phyloP scores from a whole-genome alignment of 2,888 invertebrate species.

The Agriotes lineatus region DNA sequence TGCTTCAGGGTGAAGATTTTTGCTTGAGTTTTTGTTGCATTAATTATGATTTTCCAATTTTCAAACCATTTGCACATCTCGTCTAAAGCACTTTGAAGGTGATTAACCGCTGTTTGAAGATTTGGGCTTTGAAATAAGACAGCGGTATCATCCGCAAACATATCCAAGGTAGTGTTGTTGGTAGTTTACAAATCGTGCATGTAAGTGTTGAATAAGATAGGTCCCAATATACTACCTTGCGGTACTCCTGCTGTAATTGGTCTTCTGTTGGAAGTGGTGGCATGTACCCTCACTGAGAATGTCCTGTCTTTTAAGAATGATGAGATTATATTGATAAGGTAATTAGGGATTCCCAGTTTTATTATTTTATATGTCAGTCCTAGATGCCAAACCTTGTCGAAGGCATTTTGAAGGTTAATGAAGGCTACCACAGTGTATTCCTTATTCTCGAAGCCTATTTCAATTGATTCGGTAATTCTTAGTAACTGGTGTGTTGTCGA shows the following conservation, averaged over 20 bases:
- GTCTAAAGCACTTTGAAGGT: no score
- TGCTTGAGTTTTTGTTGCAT: background rate
- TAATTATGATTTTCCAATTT: slow-evolving; percentile 1
- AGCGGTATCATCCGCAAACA: no score
- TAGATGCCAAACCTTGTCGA: background rate
- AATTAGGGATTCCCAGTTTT: background rate
- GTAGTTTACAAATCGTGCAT: no score
- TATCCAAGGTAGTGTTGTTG: slow-evolving; percentile 2
- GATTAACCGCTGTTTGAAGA: background rate
- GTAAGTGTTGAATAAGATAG: no score
- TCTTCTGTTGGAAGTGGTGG: background rate
- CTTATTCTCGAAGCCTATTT: no score
- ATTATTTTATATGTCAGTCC: slow-evolving; percentile 5
- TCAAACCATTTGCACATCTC: no score
- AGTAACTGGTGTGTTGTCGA: no score
- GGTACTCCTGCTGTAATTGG: background rate
- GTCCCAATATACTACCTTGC: no score
- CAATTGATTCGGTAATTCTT: no score
- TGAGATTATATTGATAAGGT: background rate
- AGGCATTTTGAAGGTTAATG: no score
- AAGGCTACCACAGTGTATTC: no score
- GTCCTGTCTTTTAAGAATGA: background rate
- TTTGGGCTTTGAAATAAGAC: background rate
- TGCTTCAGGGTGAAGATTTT: no score
- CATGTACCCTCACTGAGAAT: background rate